Evolutionary conservation across 2,888 invertebrate genomes (phyloP), one percentile per base, ranked within the genome.

Genomic region (Hesperia comma): DNA sequence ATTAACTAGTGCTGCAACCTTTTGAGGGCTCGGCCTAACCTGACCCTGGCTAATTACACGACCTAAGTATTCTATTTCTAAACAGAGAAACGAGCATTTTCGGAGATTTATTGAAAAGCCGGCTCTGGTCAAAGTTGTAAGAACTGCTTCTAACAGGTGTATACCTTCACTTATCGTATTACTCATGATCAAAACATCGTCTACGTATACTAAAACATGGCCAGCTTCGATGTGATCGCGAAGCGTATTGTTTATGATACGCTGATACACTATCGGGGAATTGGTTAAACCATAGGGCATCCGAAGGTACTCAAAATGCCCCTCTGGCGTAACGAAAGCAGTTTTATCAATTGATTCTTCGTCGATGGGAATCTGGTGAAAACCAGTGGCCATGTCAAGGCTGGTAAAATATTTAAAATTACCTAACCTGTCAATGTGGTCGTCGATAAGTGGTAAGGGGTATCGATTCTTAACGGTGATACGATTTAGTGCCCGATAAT

Each of bases 61-160:
- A 0, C 74, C 72, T 53, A 75, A 62, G 32, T 74, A 75, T 19
- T 75, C 72, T 0, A 75, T 57, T 43, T 72, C 70, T 0, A 62
- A 62, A 0, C 41, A 41, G 6, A 75, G 41, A 49, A 74, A 75
- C 0, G 70, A 49, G 19, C 75, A 74, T 33, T 73, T 75, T 7
- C 49, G 54, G 0, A 75, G 15, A 12, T 74, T 74, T 0, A 75
- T 64, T 0, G 71, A 74, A 63, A 74, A 73, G 0, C 74, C 73
- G 0, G 74, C 71, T 0, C 40, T 8, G 3, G 74, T 72, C 7
- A 74, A 41, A 0, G 71, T 71, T 6, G 12, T 17, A 6, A 74
- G 55, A 2, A 72, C 71, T 1, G 68, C n/a, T 0, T 58, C 46
- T 8, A 74, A 41, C 26, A 69, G 8, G 4, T 46, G 21, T 5